phyloP scores from a whole-genome alignment of 2,888 invertebrate species.

The Prosapia bicincta region DNA sequence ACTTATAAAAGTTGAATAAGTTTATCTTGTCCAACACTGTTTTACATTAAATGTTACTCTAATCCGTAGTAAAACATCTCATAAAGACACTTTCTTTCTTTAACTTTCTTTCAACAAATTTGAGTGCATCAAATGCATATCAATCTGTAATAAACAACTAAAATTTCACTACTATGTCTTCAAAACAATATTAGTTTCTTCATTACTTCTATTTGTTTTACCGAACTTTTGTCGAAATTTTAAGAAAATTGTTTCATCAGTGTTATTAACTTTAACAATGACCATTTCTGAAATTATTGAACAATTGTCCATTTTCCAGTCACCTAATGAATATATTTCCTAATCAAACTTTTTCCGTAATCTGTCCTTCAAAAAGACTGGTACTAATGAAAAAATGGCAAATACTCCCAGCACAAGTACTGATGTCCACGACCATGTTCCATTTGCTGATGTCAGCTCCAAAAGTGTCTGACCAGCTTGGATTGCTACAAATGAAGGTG shows the following conservation, averaged over 20 bases:
- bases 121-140: too few relatives aligned
- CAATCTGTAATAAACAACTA: neutral
- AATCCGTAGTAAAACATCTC: too few relatives aligned
- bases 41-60: too few relatives aligned
- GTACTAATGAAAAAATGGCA: conserved; percentile 80
- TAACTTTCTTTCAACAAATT: too few relatives aligned
- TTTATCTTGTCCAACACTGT: too few relatives aligned
- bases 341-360: conserved; percentile 75
- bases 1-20: too few relatives aligned
- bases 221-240: neutral
- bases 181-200: neutral
- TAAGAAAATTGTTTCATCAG: neutral
- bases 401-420: conserved; percentile 71
- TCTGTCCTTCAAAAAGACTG: conserved; percentile 79
- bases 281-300: neutral
- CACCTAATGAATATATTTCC: conserved; percentile 19
- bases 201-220: neutral
- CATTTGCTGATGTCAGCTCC: conserved; percentile 82
- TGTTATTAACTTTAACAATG: neutral
- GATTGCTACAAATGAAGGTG: conserved; percentile 95
- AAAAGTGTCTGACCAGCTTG: conserved; percentile 97
- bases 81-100: too few relatives aligned
- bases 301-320: conserved; percentile 17
- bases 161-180: neutral
- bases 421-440: conserved; percentile 87